Conservation (phyloP, 2,888 invertebrate genomes). For the Formica aserva region DNA sequence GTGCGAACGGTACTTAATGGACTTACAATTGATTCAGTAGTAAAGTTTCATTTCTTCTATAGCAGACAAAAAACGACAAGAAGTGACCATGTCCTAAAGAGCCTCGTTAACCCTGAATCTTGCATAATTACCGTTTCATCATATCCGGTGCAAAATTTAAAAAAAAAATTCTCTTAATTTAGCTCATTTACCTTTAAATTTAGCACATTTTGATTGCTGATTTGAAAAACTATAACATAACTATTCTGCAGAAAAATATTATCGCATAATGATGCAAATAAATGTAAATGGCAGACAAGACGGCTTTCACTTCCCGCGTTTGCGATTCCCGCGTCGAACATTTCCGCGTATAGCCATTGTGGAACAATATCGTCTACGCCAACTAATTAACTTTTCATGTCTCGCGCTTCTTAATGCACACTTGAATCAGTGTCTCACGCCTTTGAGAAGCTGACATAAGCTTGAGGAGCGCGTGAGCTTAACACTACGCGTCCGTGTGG, state of each 20-base stretch:
- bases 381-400: conserved; percentile 65
- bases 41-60: conserved; percentile 29
- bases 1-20: conserved; percentile 58
- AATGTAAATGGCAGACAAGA: not conserved
- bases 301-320: conserved; percentile 68
- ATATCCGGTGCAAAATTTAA: not conserved
- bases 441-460: conserved; percentile 37
- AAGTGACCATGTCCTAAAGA: not conserved
- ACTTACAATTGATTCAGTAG: conserved; percentile 50
- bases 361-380: conserved; percentile 44
- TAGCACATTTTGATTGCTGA: not conserved
- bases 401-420: conserved; percentile 46
- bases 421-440: conserved; percentile 23
- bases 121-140: conserved; percentile 1
- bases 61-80: not conserved
- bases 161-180: not conserved
- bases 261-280: conserved; percentile 1
- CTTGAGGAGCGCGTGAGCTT: conserved; percentile 30
- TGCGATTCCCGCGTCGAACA: conserved; percentile 41
- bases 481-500: conserved; percentile 15
- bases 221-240: not conserved
- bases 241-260: conserved; percentile 4
- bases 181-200: not conserved
- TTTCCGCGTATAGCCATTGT: conserved; percentile 40
- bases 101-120: not conserved